phyloP scores from a whole-genome alignment of 2,888 invertebrate species.

The Cataglyphis rosenhaueri region DNA sequence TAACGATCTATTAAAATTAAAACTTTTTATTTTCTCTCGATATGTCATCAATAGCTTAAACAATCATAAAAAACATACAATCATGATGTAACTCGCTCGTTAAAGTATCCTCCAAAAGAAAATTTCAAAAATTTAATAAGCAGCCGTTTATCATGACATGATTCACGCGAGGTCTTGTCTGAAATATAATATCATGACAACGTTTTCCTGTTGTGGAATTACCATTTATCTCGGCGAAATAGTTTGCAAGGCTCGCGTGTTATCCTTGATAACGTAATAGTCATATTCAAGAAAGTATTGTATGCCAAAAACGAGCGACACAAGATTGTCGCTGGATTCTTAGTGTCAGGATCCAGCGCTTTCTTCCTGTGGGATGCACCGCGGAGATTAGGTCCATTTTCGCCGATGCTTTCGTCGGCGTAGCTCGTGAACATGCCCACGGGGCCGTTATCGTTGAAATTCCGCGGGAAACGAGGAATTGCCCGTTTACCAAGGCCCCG shows the following conservation, averaged over 20 bases:
- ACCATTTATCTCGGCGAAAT: background rate
- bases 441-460: constrained; percentile 75
- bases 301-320: constrained; percentile 20
- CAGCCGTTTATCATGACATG: background rate
- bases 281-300: constrained; percentile 58
- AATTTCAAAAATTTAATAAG: background rate
- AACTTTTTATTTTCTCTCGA: background rate
- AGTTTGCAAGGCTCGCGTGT: constrained; percentile 47
- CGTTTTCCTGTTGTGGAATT: background rate
- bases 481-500: constrained; percentile 50
- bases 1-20: background rate
- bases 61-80: background rate
- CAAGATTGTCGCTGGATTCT: constrained; percentile 20
- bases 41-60: background rate
- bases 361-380: constrained; percentile 31
- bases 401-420: constrained; percentile 61
- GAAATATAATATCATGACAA: background rate
- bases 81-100: background rate
- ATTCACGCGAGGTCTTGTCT: background rate
- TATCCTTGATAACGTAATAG: constrained; percentile 50
- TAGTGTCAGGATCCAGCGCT: constrained; percentile 1
- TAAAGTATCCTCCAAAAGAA: background rate
- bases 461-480: constrained; percentile 61
- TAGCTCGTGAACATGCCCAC: constrained; percentile 49
- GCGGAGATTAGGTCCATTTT: constrained; percentile 71